Evolutionary conservation across 2,113 vertebrate genomes (phyloP), one percentile per base, ranked within the genome.

Genomic region (Thryonomys swinderianus): DNA sequence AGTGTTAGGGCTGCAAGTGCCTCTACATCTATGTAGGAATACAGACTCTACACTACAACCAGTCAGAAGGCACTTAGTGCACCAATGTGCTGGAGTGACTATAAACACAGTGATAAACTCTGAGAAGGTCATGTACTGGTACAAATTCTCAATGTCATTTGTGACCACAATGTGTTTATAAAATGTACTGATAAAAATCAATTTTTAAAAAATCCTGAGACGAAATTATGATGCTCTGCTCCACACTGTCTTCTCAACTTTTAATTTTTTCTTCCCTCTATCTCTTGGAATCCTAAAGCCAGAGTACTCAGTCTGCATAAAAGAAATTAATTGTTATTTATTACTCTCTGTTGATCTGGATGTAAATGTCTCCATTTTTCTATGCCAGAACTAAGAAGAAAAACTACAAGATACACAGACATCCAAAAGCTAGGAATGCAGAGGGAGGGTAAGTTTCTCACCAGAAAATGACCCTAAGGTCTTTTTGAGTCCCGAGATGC

Each of bases 381-480:
- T 85, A 2, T 37, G 88, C 69, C 73, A 64, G 80, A 71, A 59
- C 57, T 74, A 12, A 86, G 64, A 96, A 45, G 66, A 53, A 81
- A 51, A 95, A 67, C 9, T 12, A 32, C 12, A 82, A 95, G 51
- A 92, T 14, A 9, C 8, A 30, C 0, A 71, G 55, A 91, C 86
- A 91, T 87, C 23, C 48, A 55, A 42, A 93, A 95, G 23, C 55
- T 51, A 48, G 37, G 32, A 88, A 37, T 71, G 23, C 62, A n/a
- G 61, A 62, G 8, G 40, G 18, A 92, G 64, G 45, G 23, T 91
- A 67, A 81, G 71, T 78, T 95, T 91, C 82, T 96, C 82, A 88
- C 66, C 27, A 97, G 73, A 92, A 82, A 67, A 55, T 85, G 74
- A 85, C 91, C 85, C 94, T 25, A 53, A 78, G 32, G 45, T 88